phyloP scores from a whole-genome alignment of 2,113 vertebrate species.

The Astur gentilis region DNA sequence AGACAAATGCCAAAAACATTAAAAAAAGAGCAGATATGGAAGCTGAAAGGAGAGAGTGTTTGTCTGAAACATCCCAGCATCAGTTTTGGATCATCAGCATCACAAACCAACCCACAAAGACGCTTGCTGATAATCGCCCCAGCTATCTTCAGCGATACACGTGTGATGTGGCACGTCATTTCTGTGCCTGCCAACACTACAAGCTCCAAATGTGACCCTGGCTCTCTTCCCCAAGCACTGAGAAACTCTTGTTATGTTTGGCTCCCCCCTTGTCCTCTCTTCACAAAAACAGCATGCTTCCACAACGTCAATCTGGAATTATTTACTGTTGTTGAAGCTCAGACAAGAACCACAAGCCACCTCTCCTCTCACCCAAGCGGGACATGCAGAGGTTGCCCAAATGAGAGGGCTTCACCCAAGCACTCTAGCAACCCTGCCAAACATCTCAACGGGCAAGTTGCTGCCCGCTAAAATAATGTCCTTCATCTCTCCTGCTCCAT shows the following conservation, averaged over 20 bases:
- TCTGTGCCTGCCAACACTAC: background rate
- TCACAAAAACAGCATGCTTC: background rate
- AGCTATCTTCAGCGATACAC: background rate
- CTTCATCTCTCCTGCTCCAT: background rate
- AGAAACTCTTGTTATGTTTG: constrained; percentile 42
- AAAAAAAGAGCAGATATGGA: background rate
- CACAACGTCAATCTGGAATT: background rate
- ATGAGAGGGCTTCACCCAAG: background rate
- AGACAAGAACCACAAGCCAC: background rate
- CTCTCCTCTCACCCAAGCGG: background rate
- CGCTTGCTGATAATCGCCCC: background rate
- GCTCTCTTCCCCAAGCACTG: background rate
- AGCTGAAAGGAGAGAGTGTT: background rate
- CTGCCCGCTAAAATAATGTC: background rate
- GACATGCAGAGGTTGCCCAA: background rate
- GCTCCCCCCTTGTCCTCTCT: background rate
- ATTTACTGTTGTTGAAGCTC: constrained; percentile 25
- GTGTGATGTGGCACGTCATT: background rate
- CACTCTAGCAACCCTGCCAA: background rate
- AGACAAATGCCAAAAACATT: constrained; percentile 20
- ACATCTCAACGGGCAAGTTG: background rate
- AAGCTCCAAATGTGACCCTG: background rate
- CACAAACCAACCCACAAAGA: background rate
- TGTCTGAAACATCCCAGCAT: background rate
- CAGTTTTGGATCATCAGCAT: background rate